phyloP scores from a whole-genome alignment of 2,888 invertebrate genomes.

The Meteorus cinctellus region DNA sequence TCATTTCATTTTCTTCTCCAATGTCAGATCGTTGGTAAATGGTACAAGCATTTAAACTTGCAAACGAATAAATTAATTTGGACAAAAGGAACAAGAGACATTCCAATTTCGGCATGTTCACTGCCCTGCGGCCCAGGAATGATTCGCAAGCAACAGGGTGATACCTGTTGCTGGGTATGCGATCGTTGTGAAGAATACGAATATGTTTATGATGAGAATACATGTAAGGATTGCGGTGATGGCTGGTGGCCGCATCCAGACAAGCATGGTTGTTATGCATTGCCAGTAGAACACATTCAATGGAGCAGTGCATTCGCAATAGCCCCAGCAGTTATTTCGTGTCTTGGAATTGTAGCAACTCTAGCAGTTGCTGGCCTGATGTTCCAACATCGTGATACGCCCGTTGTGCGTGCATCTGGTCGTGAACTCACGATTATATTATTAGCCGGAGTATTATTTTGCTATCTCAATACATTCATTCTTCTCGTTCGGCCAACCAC shows the following conservation, averaged over 20 bases:
- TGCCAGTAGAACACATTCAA: conserved; percentile 79
- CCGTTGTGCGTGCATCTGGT: conserved; percentile 79
- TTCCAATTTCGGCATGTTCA: conserved; percentile 82
- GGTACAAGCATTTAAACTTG: conserved; percentile 77
- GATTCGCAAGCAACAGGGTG: conserved; percentile 81
- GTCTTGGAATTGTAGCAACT: conserved; percentile 78
- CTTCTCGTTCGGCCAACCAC: conserved; percentile 77
- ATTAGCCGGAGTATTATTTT: conserved; percentile 78
- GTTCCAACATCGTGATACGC: conserved; percentile 80
- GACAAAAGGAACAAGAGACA: conserved; percentile 74
- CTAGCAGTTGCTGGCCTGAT: conserved; percentile 78
- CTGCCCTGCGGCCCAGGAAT: conserved; percentile 81
- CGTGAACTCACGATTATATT: conserved; percentile 80
- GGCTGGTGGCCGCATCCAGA: conserved; percentile 79
- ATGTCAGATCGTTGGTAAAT: conserved; percentile 77
- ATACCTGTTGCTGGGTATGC: conserved; percentile 87
- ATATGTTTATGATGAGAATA: conserved; percentile 79
- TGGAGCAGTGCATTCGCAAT: conserved; percentile 81
- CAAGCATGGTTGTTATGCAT: conserved; percentile 78
- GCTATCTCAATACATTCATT: conserved; percentile 79
- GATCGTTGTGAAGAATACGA: conserved; percentile 82
- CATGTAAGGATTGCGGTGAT: conserved; percentile 79
- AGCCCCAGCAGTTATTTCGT: conserved; percentile 78
- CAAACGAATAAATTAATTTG: conserved; percentile 76
- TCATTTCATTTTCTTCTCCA: conserved; percentile 29